Conservation (phyloP, 2,888 invertebrate genomes). For the Neoscelio sp. region DNA sequence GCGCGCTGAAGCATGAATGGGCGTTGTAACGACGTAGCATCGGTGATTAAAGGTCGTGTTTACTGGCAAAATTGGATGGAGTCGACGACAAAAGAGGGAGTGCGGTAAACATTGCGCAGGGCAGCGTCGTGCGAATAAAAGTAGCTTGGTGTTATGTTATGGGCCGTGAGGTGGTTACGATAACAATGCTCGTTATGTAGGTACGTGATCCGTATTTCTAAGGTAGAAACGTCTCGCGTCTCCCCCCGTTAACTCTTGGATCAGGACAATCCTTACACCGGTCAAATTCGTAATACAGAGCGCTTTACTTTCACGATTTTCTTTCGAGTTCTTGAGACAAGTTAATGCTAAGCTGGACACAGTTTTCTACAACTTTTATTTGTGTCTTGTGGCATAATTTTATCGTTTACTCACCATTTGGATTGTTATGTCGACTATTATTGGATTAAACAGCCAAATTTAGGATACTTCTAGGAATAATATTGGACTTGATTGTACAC, state of each 20-base stretch:
- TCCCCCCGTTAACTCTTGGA: conserved; percentile 18
- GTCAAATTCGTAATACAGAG: conserved; percentile 49
- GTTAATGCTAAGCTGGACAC: conserved; percentile 35
- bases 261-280: conserved; percentile 45
- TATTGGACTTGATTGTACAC: too few relatives aligned
- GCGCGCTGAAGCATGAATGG: conserved; percentile 33
- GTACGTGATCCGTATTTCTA: conserved; percentile 67
- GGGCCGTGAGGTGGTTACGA: conserved; percentile 69
- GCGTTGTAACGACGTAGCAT: conserved; percentile 35
- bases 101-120: conserved; percentile 54
- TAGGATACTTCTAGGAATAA: too few relatives aligned
- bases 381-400: conserved; percentile 22
- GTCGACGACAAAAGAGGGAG: conserved; percentile 31
- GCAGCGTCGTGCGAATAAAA: conserved; percentile 58
- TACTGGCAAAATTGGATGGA: conserved; percentile 48
- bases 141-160: conserved; percentile 66
- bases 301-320: conserved; percentile 23
- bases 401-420: not conserved
- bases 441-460: not conserved
- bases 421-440: not conserved
- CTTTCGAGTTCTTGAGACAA: conserved; percentile 40
- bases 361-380: conserved; percentile 38
- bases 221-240: conserved; percentile 8
- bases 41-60: conserved; percentile 61
- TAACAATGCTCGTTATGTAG: conserved; percentile 66